Percentiles rank a stretch among this genome's conserved stretches.
phyloP scores from a whole-genome alignment of 1,140 invertebrate genomes.

The Bombus waltoni region DNA sequence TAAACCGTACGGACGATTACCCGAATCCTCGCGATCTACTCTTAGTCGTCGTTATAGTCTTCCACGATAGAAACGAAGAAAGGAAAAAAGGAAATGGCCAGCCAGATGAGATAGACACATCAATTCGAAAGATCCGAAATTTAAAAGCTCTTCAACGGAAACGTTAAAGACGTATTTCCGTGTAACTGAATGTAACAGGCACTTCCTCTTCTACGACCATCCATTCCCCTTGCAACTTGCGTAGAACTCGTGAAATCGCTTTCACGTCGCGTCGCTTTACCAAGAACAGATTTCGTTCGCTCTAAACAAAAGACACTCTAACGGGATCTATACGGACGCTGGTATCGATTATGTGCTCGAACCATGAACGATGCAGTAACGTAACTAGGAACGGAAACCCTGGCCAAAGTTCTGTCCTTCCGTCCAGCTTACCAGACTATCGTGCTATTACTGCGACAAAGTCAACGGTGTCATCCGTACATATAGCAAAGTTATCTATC shows the following conservation, averaged over 20 bases:
- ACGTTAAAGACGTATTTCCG: neutral
- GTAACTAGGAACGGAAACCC: neutral
- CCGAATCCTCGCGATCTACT: neutral
- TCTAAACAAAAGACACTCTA: slow-evolving; percentile 33
- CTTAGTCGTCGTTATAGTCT: neutral
- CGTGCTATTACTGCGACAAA: neutral
- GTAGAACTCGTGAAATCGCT: neutral
- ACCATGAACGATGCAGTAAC: neutral
- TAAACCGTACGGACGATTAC: no score
- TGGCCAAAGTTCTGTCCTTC: neutral
- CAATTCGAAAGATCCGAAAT: neutral
- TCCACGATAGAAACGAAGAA: neutral
- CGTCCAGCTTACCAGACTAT: neutral
- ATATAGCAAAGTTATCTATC: neutral
- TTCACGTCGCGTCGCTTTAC: neutral
- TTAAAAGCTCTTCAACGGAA: neutral
- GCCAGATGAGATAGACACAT: no score
- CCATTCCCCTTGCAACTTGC: neutral
- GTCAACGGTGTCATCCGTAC: neutral
- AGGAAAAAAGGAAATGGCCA: no score
- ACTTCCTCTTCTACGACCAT: neutral
- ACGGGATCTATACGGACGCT: neutral
- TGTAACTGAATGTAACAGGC: neutral
- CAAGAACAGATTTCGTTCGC: neutral
- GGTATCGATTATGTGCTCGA: slow-evolving; percentile 30